Evolutionary conservation across 1,140 invertebrate species (phyloP).

Genomic region (Calycopis cecrops): DNA sequence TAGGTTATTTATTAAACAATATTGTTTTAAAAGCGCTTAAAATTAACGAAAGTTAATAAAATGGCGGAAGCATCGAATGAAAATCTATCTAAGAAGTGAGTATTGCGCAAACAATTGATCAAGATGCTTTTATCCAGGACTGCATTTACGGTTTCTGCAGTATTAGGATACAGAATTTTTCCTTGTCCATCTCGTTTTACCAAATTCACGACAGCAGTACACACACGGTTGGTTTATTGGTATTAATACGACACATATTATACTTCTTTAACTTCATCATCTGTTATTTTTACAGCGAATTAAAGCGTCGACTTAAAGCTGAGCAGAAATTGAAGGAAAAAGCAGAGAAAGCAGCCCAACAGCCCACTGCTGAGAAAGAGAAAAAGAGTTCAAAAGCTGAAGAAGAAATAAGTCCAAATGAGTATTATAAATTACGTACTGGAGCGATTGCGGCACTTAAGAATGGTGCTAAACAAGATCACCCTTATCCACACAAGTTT

Average conservation of each 20-base stretch:
- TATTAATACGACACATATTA: conserved; percentile 14
- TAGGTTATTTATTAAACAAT: no score
- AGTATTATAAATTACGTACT: conserved; percentile 92
- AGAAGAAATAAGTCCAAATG: conserved; percentile 94
- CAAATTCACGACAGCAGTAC: conserved; percentile 43
- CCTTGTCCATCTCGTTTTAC: conserved; percentile 33
- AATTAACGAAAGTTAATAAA: not conserved
- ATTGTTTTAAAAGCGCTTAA: no score
- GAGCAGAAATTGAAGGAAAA: conserved; percentile 96
- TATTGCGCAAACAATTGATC: conserved; percentile 46
- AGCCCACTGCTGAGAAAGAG: conserved; percentile 51
- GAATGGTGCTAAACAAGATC: conserved; percentile 76
- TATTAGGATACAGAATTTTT: conserved; percentile 35
- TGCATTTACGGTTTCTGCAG: conserved; percentile 28
- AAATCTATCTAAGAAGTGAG: conserved; percentile 84
- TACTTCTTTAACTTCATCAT: conserved; percentile 13
- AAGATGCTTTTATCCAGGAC: conserved; percentile 41
- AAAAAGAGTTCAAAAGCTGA: conserved; percentile 76
- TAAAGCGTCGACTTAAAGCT: conserved; percentile 92
- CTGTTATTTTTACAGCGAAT: conserved; percentile 83
- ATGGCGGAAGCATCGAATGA: conserved; percentile 78
- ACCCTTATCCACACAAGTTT: conserved; percentile 99
- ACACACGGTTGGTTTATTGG: conserved; percentile 56
- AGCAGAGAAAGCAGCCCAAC: conserved; percentile 83
- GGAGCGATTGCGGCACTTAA: conserved; percentile 87